Evolutionary conservation across 2,888 invertebrate species (phyloP).

Genomic region (Lamproptera curius): DNA sequence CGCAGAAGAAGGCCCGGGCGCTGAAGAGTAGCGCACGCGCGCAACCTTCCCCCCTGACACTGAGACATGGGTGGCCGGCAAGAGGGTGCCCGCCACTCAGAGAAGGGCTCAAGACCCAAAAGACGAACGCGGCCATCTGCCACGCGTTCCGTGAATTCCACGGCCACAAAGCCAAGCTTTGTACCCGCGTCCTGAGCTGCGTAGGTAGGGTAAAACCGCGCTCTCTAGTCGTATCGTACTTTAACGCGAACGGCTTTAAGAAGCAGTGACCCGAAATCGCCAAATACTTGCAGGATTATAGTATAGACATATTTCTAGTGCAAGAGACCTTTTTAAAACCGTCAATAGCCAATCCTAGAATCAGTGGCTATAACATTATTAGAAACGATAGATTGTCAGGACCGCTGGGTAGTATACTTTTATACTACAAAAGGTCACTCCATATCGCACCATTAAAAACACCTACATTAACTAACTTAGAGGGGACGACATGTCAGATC

Average conservation of each 20-base stretch:
- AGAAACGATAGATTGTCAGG: slow-evolving; percentile 3
- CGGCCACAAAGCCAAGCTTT: too few species aligned
- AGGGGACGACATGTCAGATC: slow-evolving; percentile 10
- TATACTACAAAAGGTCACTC: slow-evolving; percentile 17
- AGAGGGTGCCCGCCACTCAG: too few species aligned
- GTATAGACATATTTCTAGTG: slow-evolving; percentile 14
- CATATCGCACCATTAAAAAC: slow-evolving; percentile 1
- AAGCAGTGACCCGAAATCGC: slow-evolving; percentile 9
- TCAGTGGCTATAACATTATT: slow-evolving; percentile 13
- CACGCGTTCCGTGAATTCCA: too few species aligned
- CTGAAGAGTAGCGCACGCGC: too few species aligned
- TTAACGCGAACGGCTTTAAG: slow-evolving; percentile 1
- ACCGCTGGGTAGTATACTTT: slow-evolving; percentile 16
- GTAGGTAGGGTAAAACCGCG: slow-evolving; percentile 1
- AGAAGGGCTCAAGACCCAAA: too few species aligned
- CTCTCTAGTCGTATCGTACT: background rate
- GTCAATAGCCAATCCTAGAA: background rate
- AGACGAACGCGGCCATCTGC: too few species aligned
- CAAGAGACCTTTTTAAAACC: slow-evolving; percentile 21
- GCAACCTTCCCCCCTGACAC: too few species aligned
- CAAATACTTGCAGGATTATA: slow-evolving; percentile 1
- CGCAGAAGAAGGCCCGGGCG: too few species aligned
- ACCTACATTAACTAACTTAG: background rate
- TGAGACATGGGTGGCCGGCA: too few species aligned
- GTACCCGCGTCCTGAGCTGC: too few species aligned